phyloP scores from a whole-genome alignment of 1,140 invertebrate species.

The Samia ricini region DNA sequence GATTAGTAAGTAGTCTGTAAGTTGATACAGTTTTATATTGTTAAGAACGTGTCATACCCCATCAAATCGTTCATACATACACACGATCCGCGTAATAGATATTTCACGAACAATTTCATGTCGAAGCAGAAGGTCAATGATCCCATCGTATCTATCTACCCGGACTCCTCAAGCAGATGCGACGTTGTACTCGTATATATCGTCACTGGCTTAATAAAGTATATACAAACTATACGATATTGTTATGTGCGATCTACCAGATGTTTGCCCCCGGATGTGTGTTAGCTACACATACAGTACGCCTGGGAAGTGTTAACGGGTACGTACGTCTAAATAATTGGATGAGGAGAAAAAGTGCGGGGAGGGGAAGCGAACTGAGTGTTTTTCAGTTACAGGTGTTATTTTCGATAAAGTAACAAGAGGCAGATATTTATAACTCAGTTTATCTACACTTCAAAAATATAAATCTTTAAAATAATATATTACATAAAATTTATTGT shows the following conservation, averaged over 20 bases:
- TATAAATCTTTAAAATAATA: no score
- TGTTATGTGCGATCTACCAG: background rate
- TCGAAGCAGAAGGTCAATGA: background rate
- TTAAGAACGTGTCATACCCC: background rate
- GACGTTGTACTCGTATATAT: conserved; percentile 1
- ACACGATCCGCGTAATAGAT: background rate
- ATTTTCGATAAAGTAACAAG: background rate
- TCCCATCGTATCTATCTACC: conserved; percentile 1
- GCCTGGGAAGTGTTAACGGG: background rate
- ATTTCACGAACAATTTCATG: conserved; percentile 1
- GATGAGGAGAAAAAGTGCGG: background rate
- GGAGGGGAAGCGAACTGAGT: no score
- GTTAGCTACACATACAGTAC: background rate
- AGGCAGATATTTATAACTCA: no score
- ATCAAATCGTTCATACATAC: conserved; percentile 1
- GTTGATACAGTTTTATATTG: background rate
- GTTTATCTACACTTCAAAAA: no score
- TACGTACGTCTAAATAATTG: background rate
- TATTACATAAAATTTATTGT: no score
- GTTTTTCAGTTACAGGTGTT: no score
- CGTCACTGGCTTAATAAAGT: background rate
- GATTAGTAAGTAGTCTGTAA: no score
- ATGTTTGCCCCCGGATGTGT: conserved; percentile 7
- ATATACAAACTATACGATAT: background rate
- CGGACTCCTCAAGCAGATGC: background rate